Base-by-base conservation (phyloP, 2,113 vertebrate species). In the Peromyscus californicus region DNA sequence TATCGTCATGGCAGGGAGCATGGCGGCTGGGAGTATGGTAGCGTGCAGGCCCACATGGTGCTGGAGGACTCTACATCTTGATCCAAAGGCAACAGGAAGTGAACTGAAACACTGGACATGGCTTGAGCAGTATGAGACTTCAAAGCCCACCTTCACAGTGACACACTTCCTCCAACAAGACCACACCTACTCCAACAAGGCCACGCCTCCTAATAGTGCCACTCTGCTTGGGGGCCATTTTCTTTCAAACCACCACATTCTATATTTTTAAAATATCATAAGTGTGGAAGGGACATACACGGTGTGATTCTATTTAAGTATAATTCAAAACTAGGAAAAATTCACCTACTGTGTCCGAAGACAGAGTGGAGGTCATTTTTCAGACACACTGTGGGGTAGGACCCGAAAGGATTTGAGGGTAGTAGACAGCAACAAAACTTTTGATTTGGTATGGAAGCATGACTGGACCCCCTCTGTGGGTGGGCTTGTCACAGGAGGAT, bases 211-310 rank as follows among this genome's bases (percentile, higher is more conserved):
- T 36, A 72, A 72, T 72, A 36, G 70, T 72, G 70, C 36, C 36
- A 21, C 7, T 72, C 70, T 16, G 21, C n/a, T n/a, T 19, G 70
- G 70, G 70, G 36, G 17, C 3, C 36, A 72, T 72, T 72, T 72
- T 72, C 36, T n/a, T 72, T 39, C 36, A 72, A 39, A 1, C 19
- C 17, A 39, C 70, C 36, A 72, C 36, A 84, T 26, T 86, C 39
- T 65, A 83, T 84, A 91, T 87, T 83, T 96, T 90, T 31, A 72
- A 89, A 92, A 91, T 96, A 48, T 42, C 39, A 70, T 12, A 31
- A 69, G 0, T 21, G 0, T 54, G 48, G 82, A 79, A 84, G 36
- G 31, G 51, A 42, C 65, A 67, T n/a, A 51, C n/a, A 13, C 57
- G 31, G 26, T 65, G 7, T 26, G 6, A n/a, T 63, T 80, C 33